These are phyloP conservation scores for Chymomyza procnemis DNA, from an alignment of 2,888 invertebrate genomes.

Conservation along the genomic window DNA sequence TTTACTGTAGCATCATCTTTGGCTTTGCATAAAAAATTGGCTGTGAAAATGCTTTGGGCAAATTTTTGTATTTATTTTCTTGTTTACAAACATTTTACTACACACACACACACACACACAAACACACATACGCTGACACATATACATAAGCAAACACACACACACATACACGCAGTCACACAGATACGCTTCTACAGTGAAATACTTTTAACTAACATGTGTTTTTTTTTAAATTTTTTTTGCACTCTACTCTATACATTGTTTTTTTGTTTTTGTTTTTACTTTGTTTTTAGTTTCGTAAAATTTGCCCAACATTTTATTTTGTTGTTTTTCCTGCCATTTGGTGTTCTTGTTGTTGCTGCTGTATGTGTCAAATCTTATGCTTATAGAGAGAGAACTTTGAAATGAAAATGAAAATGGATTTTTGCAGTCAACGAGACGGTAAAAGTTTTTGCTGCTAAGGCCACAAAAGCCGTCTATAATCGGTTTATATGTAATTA, in stretches of 20 bases:
- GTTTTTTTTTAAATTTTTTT: too few species aligned
- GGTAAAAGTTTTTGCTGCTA: not conserved
- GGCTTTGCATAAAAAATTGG: conserved; percentile 72
- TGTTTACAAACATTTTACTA: conserved; percentile 45
- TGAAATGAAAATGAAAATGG: not conserved
- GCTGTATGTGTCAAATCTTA: conserved; percentile 36
- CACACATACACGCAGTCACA: not conserved
- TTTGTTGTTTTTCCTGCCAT: conserved; percentile 25
- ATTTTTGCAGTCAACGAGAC: not conserved
- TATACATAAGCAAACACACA: not conserved
- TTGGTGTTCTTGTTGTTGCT: too few species aligned
- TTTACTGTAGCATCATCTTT: conserved; percentile 59
- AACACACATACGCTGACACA: not conserved
- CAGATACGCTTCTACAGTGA: too few species aligned
- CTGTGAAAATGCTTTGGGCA: conserved; percentile 71
- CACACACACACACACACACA: not conserved
- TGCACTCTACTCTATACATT: too few species aligned
- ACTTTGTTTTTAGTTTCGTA: conserved; percentile 15
- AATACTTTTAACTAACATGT: conserved; percentile 7
- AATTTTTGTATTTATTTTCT: conserved; percentile 46
- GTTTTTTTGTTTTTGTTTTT: conserved; percentile 10
- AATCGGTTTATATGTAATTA: not conserved
- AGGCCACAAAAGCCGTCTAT: not conserved
- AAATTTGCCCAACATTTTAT: conserved; percentile 4
- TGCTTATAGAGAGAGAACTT: not conserved